These are phyloP conservation scores for Margaritifera margaritifera DNA, from an alignment of 2,888 invertebrate genomes.

Conservation along the genomic window DNA sequence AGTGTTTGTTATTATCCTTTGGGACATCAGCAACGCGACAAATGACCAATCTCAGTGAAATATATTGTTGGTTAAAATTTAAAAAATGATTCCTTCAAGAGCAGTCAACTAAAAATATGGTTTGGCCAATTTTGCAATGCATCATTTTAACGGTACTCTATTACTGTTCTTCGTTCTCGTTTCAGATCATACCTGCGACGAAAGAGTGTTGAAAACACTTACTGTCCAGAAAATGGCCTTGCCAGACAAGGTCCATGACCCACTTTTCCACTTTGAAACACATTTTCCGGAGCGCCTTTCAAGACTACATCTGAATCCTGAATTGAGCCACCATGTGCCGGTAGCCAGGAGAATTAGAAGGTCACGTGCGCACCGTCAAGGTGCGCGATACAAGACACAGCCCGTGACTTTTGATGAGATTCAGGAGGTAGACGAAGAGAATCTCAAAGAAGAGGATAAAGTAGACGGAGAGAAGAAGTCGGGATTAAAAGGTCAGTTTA, in stretches of 20 bases:
- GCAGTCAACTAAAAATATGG: no score
- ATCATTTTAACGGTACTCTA: no score
- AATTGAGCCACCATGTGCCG: constrained; percentile 54
- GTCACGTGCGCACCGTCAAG: constrained; percentile 74
- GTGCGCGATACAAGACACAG: constrained; percentile 79
- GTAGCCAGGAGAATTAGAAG: constrained; percentile 76
- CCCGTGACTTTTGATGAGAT: constrained; percentile 86
- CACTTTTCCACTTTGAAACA: constrained; percentile 77
- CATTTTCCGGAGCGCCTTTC: constrained; percentile 83
- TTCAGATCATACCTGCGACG: no score
- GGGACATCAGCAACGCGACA: no score
- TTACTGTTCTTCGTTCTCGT: no score
- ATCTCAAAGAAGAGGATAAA: constrained; percentile 40
- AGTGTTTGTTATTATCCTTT: no score
- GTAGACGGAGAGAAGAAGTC: constrained; percentile 25
- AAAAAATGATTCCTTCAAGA: no score
- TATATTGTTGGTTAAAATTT: no score
- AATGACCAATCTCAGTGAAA: no score
- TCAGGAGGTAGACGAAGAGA: constrained; percentile 81
- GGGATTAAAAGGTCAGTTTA: constrained; percentile 53
- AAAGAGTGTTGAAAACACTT: no score
- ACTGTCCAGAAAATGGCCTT: constrained; percentile 20
- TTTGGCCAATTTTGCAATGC: no score
- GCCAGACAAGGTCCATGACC: constrained; percentile 55
- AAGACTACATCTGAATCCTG: constrained; percentile 74